These are phyloP conservation scores for Psilanteris sp. DNA, from an alignment of 1,140 invertebrate genomes.

Conservation along the genomic window DNA sequence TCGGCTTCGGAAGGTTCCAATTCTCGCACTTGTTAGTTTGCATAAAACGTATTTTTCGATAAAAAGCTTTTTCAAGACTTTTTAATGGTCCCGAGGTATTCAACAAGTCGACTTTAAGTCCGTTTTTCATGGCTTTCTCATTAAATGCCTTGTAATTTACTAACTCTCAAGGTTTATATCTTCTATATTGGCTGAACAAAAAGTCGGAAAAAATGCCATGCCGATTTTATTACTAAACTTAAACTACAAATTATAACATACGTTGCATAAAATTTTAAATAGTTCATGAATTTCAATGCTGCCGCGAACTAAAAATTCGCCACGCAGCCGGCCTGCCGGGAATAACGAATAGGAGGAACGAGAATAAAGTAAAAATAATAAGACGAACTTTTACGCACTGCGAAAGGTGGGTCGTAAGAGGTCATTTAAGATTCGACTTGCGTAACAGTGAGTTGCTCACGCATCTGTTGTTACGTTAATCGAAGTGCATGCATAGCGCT, in stretches of 20 bases:
- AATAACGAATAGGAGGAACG: constrained; percentile 5
- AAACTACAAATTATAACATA: constrained; percentile 29
- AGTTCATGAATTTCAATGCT: constrained; percentile 36
- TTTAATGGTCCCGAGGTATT: constrained; percentile 5
- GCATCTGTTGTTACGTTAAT: constrained; percentile 61
- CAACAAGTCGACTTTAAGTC: constrained; percentile 16
- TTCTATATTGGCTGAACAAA: constrained; percentile 7
- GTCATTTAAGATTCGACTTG: constrained; percentile 52
- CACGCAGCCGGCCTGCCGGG: not conserved
- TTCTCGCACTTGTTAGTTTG: constrained; percentile 14
- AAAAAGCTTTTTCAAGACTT: constrained; percentile 34
- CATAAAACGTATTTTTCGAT: constrained; percentile 15
- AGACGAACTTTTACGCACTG: constrained; percentile 20
- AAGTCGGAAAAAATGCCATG: constrained; percentile 5
- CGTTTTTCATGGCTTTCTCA: constrained; percentile 37
- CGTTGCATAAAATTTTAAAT: constrained; percentile 25
- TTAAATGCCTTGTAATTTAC: constrained; percentile 44
- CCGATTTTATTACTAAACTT: constrained; percentile 26
- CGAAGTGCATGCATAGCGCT: constrained; percentile 35
- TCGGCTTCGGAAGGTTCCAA: not conserved
- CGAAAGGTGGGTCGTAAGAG: constrained; percentile 35
- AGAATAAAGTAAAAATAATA: constrained; percentile 18
- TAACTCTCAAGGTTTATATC: constrained; percentile 21
- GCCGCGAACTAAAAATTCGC: constrained; percentile 30
- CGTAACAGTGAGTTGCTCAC: constrained; percentile 60